phyloP scores from a whole-genome alignment of 2,888 invertebrate species.

The Cyclophora punctaria region DNA sequence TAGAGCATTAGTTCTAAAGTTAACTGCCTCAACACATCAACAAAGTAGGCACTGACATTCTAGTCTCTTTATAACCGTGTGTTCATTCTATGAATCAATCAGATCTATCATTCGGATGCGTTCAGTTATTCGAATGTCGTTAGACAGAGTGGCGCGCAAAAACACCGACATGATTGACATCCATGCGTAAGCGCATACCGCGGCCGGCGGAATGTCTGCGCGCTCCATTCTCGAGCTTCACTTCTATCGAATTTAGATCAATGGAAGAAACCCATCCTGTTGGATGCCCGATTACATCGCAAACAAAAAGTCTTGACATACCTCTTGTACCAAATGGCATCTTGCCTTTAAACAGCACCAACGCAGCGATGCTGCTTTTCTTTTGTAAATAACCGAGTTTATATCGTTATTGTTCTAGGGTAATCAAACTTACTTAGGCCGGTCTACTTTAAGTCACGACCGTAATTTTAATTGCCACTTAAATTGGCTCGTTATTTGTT shows the following conservation, averaged over 20 bases:
- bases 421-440: too few species aligned
- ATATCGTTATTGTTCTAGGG: too few species aligned
- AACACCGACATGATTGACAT: slow-evolving; percentile 50
- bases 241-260: slow-evolving; percentile 61
- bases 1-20: too few species aligned
- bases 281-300: slow-evolving; percentile 23
- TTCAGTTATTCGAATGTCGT: slow-evolving; percentile 62
- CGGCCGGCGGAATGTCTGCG: slow-evolving; percentile 35
- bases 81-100: slow-evolving; percentile 43
- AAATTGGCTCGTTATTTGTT: too few species aligned
- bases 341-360: background rate
- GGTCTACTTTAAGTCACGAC: too few species aligned
- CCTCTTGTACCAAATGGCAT: slow-evolving; percentile 18
- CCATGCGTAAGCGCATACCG: slow-evolving; percentile 40
- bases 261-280: slow-evolving; percentile 40
- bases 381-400: too few species aligned
- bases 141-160: slow-evolving; percentile 62
- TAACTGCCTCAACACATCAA: too few species aligned
- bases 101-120: slow-evolving; percentile 45
- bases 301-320: slow-evolving; percentile 7
- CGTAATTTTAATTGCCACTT: too few species aligned
- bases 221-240: slow-evolving; percentile 17
- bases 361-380: too few species aligned
- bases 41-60: too few species aligned
- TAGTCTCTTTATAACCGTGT: slow-evolving; percentile 20